Percentiles rank a stretch among this genome's conserved stretches.
phyloP scores from a whole-genome alignment of 1,140 invertebrate species.

The Phthorimaea operculella region DNA sequence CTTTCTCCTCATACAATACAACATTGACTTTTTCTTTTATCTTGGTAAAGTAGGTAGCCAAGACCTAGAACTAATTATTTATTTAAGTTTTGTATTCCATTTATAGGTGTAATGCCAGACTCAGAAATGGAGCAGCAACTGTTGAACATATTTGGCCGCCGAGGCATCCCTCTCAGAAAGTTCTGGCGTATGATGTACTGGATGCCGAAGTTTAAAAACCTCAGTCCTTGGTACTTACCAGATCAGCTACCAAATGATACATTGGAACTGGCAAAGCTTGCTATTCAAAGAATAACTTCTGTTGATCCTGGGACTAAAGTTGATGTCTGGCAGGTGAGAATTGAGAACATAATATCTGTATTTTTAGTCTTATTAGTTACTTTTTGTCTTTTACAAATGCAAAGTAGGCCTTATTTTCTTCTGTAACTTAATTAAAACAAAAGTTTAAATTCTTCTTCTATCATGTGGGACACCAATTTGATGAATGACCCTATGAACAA shows the following conservation, averaged over 20 bases:
- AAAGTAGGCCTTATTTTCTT: background rate
- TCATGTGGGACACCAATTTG: too few relatives aligned
- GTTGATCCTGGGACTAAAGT: conserved; percentile 84
- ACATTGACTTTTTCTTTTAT: too few relatives aligned
- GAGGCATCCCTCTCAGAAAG: conserved; percentile 83
- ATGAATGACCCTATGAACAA: too few relatives aligned
- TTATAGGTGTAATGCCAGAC: conserved; percentile 88
- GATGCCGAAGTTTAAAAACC: conserved; percentile 96
- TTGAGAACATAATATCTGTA: background rate
- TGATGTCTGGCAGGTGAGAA: conserved; percentile 74
- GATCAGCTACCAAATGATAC: conserved; percentile 77
- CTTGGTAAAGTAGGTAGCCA: too few relatives aligned
- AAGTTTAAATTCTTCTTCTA: background rate
- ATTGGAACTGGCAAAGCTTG: conserved; percentile 85
- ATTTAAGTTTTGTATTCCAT: background rate
- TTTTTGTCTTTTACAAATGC: background rate
- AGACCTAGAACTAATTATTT: background rate
- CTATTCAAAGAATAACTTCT: conserved; percentile 86
- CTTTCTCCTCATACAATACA: too few relatives aligned
- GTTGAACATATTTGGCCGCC: conserved; percentile 84
- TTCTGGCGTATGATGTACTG: conserved; percentile 96
- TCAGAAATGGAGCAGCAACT: conserved; percentile 86
- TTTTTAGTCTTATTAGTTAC: background rate
- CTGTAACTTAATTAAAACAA: background rate
- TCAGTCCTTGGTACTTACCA: conserved; percentile 90